Evolutionary conservation across 1,140 invertebrate genomes (phyloP), one percentile per base, ranked within the genome.

Genomic region (Calephelis virginiensis): DNA sequence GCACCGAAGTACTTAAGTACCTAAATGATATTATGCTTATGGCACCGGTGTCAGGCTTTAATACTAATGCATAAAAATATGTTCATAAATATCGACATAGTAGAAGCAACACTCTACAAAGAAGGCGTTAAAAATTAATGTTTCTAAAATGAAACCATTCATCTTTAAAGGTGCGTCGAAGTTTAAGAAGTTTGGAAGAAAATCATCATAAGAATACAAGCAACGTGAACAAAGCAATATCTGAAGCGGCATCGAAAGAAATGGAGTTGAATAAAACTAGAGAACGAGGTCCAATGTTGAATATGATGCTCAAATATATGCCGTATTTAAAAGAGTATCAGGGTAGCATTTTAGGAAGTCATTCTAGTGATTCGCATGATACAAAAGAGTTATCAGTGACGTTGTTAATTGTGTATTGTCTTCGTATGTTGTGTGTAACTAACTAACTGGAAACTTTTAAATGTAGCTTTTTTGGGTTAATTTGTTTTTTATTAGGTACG

Each of bases 291-390:
- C 80, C 80, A 0, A 77, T 85, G 76, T 53, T 85, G 1, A 80
- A 78, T 43, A 85, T 86, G 81, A 74, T 84, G 2, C 28, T 86
- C 6, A 78, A 80, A 62, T 86, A 86, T 61, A 70, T 89, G 64
- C 84, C 86, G 4, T 85, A 85, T 62, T 71, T 88, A 37, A 82
- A 83, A 64, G 67, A 80, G 3, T 88, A 85, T 38, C 74, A 86
- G 45, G 69, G 73, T 5, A 68, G 50, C 3, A 72, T 86, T 7
- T 47, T 82, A 5, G 75, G 76, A 5, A 61, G 62, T 37, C 46
- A 63, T 0, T 49, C 46, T 37, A 38, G 12, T 17, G 64, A 53
- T 28, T 17, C 28, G 37, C 28, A 38, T 13, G 37, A 37, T 59
- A 28, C 8, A 59, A 37, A 11, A 11, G 17, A 1, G 5, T 28